phyloP scores from a whole-genome alignment of 2,888 invertebrate genomes.

The Phaonia tiefii region DNA sequence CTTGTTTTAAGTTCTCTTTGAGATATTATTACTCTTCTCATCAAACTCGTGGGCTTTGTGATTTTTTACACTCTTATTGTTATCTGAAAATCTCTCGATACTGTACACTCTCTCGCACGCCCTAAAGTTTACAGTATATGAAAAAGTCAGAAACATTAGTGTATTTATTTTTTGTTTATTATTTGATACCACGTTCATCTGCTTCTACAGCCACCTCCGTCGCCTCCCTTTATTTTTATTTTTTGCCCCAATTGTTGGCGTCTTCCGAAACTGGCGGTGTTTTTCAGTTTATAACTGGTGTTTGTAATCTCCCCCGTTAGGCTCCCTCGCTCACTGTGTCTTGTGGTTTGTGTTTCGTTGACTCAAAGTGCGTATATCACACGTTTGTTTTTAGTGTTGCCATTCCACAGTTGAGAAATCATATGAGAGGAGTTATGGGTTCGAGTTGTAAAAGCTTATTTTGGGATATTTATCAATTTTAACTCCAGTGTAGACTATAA shows the following conservation, averaged over 20 bases:
- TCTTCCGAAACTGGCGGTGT: neutral
- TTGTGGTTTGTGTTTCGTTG: neutral
- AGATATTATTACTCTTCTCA: neutral
- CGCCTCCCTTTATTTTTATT: neutral
- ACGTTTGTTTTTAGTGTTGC: no score
- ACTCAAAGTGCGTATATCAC: neutral
- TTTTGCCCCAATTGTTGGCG: neutral
- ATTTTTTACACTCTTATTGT: neutral
- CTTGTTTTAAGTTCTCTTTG: no score
- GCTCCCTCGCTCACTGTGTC: neutral
- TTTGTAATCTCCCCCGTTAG: neutral
- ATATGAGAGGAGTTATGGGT: no score
- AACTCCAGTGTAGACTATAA: no score
- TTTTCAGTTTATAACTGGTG: neutral
- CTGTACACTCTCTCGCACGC: constrained; percentile 33
- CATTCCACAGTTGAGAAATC: no score
- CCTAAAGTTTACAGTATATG: no score
- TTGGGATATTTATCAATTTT: no score
- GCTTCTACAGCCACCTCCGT: neutral
- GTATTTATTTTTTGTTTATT: no score
- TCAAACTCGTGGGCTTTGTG: no score
- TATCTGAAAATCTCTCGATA: neutral
- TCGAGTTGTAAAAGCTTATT: no score
- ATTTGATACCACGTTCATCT: neutral
- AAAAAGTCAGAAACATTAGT: no score